A percentile compares a stretch with the other conserved stretches of the same genome.
Evolutionary conservation across 2,113 vertebrate species (phyloP).

Genomic region (Epinephelus moara): DNA sequence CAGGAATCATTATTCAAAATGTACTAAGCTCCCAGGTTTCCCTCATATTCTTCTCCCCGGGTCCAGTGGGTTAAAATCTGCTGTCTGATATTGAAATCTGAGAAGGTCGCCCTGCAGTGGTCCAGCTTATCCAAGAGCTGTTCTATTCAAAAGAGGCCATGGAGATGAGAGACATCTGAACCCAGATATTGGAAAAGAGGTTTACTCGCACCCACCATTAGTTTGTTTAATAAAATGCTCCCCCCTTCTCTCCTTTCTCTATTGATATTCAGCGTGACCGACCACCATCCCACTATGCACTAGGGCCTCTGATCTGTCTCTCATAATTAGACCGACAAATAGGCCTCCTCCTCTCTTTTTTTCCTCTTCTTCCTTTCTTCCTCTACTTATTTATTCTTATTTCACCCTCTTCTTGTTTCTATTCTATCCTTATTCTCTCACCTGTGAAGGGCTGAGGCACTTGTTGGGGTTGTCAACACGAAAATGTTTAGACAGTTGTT

Average conservation of each 20-base stretch:
- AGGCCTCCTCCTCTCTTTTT: conserved; percentile 45
- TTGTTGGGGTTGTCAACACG: conserved; percentile 42
- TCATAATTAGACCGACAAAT: conserved; percentile 84
- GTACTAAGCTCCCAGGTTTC: background rate
- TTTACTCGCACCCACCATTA: conserved; percentile 77
- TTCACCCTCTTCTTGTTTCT: conserved; percentile 4
- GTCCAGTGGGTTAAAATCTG: conserved; percentile 60
- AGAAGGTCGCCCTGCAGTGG: conserved; percentile 55
- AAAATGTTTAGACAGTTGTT: conserved; percentile 34
- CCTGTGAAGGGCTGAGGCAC: conserved; percentile 32
- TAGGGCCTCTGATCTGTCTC: conserved; percentile 74
- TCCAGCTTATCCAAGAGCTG: conserved; percentile 54
- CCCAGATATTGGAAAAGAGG: conserved; percentile 77
- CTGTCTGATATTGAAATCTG: conserved; percentile 73
- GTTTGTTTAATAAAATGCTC: conserved; percentile 81
- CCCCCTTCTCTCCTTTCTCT: conserved; percentile 47
- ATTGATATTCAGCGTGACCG: conserved; percentile 79
- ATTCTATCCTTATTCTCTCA: background rate
- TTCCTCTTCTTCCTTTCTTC: conserved; percentile 5
- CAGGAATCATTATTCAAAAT: conserved; percentile 17
- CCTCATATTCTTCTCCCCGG: conserved; percentile 19
- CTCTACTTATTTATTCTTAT: conserved; percentile 28
- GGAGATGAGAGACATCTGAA: conserved; percentile 73
- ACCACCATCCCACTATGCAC: conserved; percentile 61
- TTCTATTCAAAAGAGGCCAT: conserved; percentile 73